These are phyloP conservation scores for Ciconia maguari DNA, from an alignment of 2,113 vertebrate species.

Conservation along the genomic window DNA sequence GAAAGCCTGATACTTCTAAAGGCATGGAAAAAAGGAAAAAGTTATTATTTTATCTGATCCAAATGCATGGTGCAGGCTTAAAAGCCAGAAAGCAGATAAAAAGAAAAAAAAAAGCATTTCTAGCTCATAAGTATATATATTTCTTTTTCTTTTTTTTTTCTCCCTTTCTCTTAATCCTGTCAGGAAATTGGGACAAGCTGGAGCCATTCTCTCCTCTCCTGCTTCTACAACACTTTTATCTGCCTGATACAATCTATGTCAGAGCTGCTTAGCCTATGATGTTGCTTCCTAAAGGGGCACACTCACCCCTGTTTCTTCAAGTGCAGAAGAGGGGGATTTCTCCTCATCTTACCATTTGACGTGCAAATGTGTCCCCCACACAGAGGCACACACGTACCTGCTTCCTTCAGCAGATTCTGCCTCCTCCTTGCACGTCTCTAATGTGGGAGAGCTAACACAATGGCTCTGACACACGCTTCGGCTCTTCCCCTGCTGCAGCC, in stretches of 20 bases:
- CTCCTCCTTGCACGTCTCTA: background rate
- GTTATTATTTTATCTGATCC: background rate
- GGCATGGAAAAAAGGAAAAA: background rate
- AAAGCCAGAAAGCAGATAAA: slow-evolving; percentile 26
- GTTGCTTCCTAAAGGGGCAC: background rate
- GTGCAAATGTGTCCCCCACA: background rate
- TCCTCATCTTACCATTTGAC: background rate
- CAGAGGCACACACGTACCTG: background rate
- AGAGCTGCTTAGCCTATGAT: background rate
- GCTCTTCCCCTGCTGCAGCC: background rate
- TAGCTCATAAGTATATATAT: background rate
- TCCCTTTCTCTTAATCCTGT: slow-evolving; percentile 19
- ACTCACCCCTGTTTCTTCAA: background rate
- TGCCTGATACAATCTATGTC: background rate
- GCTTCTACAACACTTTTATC: background rate
- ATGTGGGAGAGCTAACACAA: background rate
- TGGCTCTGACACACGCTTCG: fast-evolving
- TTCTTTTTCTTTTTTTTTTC: background rate
- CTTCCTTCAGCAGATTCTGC: background rate
- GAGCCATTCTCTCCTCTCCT: background rate
- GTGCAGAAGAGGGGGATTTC: background rate
- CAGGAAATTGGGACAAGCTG: slow-evolving; percentile 41
- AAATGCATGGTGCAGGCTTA: background rate
- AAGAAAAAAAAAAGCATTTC: background rate
- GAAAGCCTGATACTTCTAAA: background rate